Conservation (phyloP, 2,113 vertebrate species). For the Spea bombifrons region DNA sequence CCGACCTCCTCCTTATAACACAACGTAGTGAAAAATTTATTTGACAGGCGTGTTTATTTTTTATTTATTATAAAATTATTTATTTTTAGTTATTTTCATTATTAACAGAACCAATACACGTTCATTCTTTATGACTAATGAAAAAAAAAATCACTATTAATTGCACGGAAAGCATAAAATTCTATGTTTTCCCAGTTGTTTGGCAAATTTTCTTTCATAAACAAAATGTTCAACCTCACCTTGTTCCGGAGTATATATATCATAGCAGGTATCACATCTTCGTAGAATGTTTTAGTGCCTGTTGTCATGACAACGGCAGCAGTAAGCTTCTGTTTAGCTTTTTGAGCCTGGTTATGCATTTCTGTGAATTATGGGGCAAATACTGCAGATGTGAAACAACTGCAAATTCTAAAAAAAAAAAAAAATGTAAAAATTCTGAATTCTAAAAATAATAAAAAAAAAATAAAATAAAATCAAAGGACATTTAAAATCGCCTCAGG, state of each 20-base stretch:
- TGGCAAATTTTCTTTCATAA: not conserved
- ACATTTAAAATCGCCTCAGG: too few relatives aligned
- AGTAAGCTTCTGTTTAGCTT: not conserved
- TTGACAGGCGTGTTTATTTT: not conserved
- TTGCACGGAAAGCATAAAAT: too few relatives aligned
- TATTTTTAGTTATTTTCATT: not conserved
- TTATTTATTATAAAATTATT: not conserved
- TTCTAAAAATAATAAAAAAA: not conserved
- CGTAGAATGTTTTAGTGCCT: not conserved
- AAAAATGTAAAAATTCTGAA: not conserved
- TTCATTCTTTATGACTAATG: too few relatives aligned
- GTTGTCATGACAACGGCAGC: slow-evolving; percentile 25
- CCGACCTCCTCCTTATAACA: not conserved
- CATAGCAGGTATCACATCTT: not conserved
- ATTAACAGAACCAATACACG: not conserved
- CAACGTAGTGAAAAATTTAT: not conserved
- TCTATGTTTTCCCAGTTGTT: too few relatives aligned
- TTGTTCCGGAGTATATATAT: not conserved
- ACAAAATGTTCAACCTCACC: not conserved
- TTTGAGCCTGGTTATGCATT: not conserved
- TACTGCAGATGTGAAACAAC: not conserved
- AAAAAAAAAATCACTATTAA: too few relatives aligned
- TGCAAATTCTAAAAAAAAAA: not conserved
- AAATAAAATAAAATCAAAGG: not conserved
- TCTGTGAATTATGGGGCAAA: not conserved